Evolutionary conservation across 92 coral and sea anemone species (phyloP), one percentile per base, ranked within the genome.

Genomic region (Zoanthus sociatus): DNA sequence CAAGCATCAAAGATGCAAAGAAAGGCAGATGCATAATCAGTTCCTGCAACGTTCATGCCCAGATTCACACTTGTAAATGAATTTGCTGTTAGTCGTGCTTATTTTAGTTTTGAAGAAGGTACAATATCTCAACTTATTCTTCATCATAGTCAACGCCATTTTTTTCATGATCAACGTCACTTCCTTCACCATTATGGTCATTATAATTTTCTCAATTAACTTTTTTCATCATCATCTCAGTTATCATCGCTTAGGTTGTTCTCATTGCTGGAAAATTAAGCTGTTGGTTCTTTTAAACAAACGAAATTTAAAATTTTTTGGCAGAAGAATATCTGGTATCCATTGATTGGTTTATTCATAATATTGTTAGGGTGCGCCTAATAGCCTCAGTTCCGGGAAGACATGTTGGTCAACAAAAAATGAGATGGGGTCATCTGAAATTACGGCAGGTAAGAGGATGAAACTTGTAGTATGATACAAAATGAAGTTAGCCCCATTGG

Each of bases 301-400:
- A 4, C 1, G 42, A 37, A 37, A 37, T 37, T 37, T 37, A 37
- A 37, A 37, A 37, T 67, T 67, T 18, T 67, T 30, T 2, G 26
- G 21, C 37, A 58, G 13, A 67, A 67, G 4, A 21, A n/a, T n/a
- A 6, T 15, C 1, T 67, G 13, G 18, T n/a, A 30, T 9, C 14
- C 16, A 30, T 9, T 69, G 46, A 26, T 30, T 69, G 46, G 16
- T 69, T 30, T 69, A 73, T 18, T 71, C 16, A 14, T 31, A 4
- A 14, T 79, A 61, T 77, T 30, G 83, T 0, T 79, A 96, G 99
- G 81, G 97, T 95, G 45, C 96, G 89, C 26, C 90, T 97, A 15
- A 78, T 97, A 60, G 99, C 98, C 10, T 97, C 99, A 55, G 98
- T 97, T 46, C 99, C 99, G 50, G 99, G 99, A 32, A 90, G 98